phyloP scores from a whole-genome alignment of 2,888 invertebrate genomes.

The Anagyrus pseudococci region DNA sequence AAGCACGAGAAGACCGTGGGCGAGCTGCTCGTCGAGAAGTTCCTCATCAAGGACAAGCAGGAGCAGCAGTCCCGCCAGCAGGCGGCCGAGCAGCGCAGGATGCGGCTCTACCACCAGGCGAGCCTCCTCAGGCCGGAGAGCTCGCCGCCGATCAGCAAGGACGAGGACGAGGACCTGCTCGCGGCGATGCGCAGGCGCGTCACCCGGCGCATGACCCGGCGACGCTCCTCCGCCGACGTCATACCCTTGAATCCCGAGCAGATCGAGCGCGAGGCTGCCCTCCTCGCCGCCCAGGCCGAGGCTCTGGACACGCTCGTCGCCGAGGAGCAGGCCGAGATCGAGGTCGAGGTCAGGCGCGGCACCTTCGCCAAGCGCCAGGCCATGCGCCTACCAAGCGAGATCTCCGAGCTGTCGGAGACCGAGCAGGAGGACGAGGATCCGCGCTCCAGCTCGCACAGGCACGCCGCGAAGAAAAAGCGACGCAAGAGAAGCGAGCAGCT shows the following conservation, averaged over 20 bases:
- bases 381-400: conserved; percentile 20
- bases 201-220: conserved; percentile 54
- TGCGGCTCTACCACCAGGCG: conserved; percentile 46
- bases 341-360: conserved; percentile 51
- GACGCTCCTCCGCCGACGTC: conserved; percentile 55
- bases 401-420: conserved; percentile 36
- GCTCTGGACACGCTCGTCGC: conserved; percentile 57
- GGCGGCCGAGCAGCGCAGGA: conserved; percentile 38
- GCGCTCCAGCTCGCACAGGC: conserved; percentile 12
- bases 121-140: conserved; percentile 33
- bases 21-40: conserved; percentile 78
- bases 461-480: conserved; percentile 43
- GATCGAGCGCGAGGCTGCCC: conserved; percentile 51
- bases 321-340: conserved; percentile 57
- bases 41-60: conserved; percentile 70
- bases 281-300: conserved; percentile 57
- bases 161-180: conserved; percentile 43
- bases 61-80: conserved; percentile 52
- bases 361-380: conserved; percentile 44
- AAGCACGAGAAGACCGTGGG: conserved; percentile 73
- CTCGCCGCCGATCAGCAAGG: conserved; percentile 2
- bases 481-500: conserved; percentile 46
- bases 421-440: conserved; percentile 40
- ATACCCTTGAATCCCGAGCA: conserved; percentile 52
- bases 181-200: conserved; percentile 50